A percentile compares a stretch with the other conserved stretches of the same genome.
These are phyloP conservation scores for Octopus sinensis DNA, from an alignment of 1,140 invertebrate species.

Conservation along the genomic window DNA sequence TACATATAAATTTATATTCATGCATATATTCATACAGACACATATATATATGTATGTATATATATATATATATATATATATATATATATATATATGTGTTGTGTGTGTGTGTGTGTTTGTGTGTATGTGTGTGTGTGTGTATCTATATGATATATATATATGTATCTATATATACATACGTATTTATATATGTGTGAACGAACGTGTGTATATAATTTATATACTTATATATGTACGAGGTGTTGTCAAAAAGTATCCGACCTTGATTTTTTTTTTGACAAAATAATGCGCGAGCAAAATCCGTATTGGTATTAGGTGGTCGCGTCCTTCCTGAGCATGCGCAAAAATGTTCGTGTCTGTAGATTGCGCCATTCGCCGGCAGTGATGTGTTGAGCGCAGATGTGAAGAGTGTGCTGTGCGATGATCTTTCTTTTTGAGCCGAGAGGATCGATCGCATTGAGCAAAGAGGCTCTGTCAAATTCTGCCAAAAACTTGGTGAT, in stretches of 20 bases:
- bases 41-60: background rate
- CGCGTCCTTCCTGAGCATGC: background rate
- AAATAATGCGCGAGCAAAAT: too few relatives aligned
- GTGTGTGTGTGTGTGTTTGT: too few relatives aligned
- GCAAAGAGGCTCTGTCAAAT: too few relatives aligned
- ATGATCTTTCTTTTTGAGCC: too few relatives aligned
- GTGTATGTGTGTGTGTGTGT: too few relatives aligned
- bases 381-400: background rate
- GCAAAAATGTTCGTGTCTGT: background rate
- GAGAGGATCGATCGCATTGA: too few relatives aligned
- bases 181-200: background rate
- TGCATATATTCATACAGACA: background rate
- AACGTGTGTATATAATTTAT: background rate
- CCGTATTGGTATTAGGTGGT: too few relatives aligned
- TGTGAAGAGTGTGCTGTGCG: too few relatives aligned
- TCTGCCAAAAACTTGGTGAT: too few relatives aligned
- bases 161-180: background rate
- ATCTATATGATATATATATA: too few relatives aligned
- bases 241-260: background rate
- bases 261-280: too few relatives aligned
- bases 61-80: background rate
- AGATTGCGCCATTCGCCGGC: background rate
- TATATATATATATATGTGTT: background rate
- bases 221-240: background rate
- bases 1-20: background rate